Base-by-base conservation (phyloP, 1,140 invertebrate species). In the Drosophila athabasca region DNA sequence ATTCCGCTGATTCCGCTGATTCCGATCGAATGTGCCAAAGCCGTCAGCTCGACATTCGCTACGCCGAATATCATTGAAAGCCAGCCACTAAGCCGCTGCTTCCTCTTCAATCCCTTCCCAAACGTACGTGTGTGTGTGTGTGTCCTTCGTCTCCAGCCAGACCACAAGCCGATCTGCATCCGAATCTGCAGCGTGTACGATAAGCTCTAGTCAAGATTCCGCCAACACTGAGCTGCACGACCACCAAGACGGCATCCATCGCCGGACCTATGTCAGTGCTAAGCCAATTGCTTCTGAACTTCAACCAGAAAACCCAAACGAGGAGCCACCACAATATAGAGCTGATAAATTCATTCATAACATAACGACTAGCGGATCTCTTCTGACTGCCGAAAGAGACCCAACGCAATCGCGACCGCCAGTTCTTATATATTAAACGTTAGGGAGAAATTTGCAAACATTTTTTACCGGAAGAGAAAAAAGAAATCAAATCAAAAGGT, bases 341-440 rank as follows among this genome's bases (percentile, higher is more conserved):
- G 68, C 68, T 90, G 76, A 83, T 90, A 83, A 90, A 91, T 84
- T 91, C 90, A 41, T 90, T 90, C 69, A 90, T 90, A 90, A 90
- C 87, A 90, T 90, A 88, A 89, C 84, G 82, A 57, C 57, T 48
- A 70, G 75, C 78, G 69, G 29, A 35, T 54, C 55, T 61, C 57
- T 52, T 62, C 45, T 46, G 52, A 44, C 60, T 31, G 49, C 26
- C 55, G 51, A 70, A 52, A 49, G 44, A 35, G 51, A 71, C 17
- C 31, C 11, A 58, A 26, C 57, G 52, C 73, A 57, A 39, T 39
- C 35, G 59, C 62, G 67, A 67, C 24, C 62, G 54, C 43, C 35
- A 54, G 29, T 43, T 71, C 55, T 54, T 53, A 49, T 71, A 68
- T 59, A 49, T 57, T 52, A 57, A 66, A 65, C 72, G 73, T 85